Percentiles rank a stretch among this genome's conserved stretches.
phyloP scores from a whole-genome alignment of 2,113 vertebrate species.

The Bufo gargarizans region DNA sequence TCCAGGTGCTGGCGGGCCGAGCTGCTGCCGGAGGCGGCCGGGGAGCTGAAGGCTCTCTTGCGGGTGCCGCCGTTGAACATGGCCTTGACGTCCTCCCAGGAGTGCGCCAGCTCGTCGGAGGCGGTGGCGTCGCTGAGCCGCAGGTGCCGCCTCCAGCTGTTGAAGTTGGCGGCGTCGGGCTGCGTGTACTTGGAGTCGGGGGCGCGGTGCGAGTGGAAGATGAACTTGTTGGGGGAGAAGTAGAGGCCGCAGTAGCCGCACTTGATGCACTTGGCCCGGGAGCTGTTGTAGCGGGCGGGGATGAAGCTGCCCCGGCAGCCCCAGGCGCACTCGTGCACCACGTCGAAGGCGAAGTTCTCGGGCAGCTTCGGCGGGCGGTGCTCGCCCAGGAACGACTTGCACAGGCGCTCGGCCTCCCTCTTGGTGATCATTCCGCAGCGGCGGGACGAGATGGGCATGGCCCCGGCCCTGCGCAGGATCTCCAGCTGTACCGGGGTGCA shows the following conservation, averaged over 20 bases:
- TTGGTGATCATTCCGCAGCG: conserved; percentile 94
- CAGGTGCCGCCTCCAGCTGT: conserved; percentile 91
- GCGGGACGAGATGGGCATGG: conserved; percentile 90
- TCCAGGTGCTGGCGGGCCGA: conserved; percentile 63
- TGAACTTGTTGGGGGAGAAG: conserved; percentile 92
- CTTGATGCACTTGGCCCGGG: conserved; percentile 91
- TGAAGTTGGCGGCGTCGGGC: conserved; percentile 91
- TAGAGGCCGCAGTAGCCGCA: conserved; percentile 90
- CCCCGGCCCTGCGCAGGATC: conserved; percentile 87
- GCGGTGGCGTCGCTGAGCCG: conserved; percentile 84
- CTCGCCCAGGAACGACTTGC: conserved; percentile 90
- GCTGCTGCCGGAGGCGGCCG: conserved; percentile 72
- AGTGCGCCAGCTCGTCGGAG: conserved; percentile 85
- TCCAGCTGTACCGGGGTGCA: conserved; percentile 92
- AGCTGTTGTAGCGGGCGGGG: conserved; percentile 89
- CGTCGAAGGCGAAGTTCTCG: conserved; percentile 90
- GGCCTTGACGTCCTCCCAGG: conserved; percentile 97
- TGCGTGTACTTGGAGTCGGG: conserved; percentile 89
- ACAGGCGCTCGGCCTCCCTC: conserved; percentile 87
- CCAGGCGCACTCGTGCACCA: conserved; percentile 91
- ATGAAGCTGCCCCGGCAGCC: conserved; percentile 89
- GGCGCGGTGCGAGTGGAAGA: conserved; percentile 90
- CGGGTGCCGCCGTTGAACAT: conserved; percentile 96
- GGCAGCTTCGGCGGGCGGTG: conserved; percentile 87
- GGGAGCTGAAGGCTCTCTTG: conserved; percentile 85